These are phyloP conservation scores for Drosophila aff. DNA, from an alignment of 1,140 invertebrate genomes.

Conservation along the genomic window DNA sequence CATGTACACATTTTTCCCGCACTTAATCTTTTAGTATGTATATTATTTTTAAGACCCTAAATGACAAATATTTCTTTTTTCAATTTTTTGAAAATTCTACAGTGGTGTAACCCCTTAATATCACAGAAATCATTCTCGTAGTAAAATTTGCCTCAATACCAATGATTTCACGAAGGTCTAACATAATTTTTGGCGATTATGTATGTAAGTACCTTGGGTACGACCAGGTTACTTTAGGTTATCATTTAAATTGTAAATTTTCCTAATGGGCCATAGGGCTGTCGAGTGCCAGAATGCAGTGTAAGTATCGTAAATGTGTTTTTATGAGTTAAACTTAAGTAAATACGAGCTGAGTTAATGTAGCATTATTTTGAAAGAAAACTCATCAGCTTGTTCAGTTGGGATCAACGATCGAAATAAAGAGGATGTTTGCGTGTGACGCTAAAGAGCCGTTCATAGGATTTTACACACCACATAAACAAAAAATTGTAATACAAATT, in stretches of 20 bases:
- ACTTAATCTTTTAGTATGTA: no score
- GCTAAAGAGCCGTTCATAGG: constrained; percentile 7
- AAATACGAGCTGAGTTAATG: not conserved
- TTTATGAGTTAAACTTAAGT: not conserved
- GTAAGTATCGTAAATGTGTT: not conserved
- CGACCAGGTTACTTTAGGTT: not conserved
- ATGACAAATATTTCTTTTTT: no score
- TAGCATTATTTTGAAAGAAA: not conserved
- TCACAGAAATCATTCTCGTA: no score
- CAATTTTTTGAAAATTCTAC: no score
- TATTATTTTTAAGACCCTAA: no score
- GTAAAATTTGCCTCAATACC: no score
- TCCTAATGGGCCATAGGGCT: not conserved
- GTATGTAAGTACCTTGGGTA: not conserved
- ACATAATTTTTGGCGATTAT: no score
- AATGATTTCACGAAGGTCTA: no score
- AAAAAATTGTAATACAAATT: not conserved
- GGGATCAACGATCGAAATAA: not conserved
- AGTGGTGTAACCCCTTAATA: no score
- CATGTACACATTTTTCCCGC: no score
- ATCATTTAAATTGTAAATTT: not conserved
- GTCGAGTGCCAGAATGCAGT: not conserved
- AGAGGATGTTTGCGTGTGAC: not conserved
- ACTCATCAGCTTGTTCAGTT: constrained; percentile 2
- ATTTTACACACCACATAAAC: not conserved